Base-by-base conservation (phyloP, 2,113 vertebrate genomes). In the Illadopsis cleaveri region DNA sequence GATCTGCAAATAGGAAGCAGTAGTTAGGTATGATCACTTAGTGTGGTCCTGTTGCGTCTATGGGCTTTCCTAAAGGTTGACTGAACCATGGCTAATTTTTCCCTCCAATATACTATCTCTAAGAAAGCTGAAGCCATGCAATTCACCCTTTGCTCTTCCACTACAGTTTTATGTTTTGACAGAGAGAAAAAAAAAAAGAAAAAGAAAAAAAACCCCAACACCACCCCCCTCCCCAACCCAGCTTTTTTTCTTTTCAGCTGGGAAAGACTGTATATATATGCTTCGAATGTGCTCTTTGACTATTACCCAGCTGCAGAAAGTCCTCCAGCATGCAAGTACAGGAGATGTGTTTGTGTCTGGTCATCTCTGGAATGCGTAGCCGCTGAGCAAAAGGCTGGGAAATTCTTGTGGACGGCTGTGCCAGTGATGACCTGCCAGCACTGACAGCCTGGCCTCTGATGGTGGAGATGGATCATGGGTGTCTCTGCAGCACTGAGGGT, bases 301-400 rank as follows among this genome's bases (percentile, higher is more conserved):
- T 93, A 38, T 20, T 83, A 53, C 42, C 65, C 92, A 93, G 86
- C 86, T 94, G 88, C 82, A 86, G 88, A 94, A 71, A 92, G 56
- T 60, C 65, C 51, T 94, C 57, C 53, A 73, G 82, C 35, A 22
- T 73, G 50, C 87, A 79, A 82, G 82, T 4, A 66, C 56, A 62
- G 87, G 83, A 92, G 90, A 88, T 88, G 79, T 86, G 93, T 96
- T 94, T 95, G 92, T 80, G 88, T 94, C 94, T 93, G 93, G 82
- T 71, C 96, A 94, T 94, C 75, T 93, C 77, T 92, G 96, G 92
- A 96, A 94, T 94, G 92, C 19, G 27, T 80, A 78, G 88, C 85
- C 20, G 15, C 72, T 0, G 6, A 94, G 86, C 2, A 11, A 93
- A 92, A 89, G 83, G 93, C 90, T 97, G 93, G 80, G 90, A 95